Evolutionary conservation across 2,113 vertebrate genomes (phyloP).

Genomic region (Murina feae): DNA sequence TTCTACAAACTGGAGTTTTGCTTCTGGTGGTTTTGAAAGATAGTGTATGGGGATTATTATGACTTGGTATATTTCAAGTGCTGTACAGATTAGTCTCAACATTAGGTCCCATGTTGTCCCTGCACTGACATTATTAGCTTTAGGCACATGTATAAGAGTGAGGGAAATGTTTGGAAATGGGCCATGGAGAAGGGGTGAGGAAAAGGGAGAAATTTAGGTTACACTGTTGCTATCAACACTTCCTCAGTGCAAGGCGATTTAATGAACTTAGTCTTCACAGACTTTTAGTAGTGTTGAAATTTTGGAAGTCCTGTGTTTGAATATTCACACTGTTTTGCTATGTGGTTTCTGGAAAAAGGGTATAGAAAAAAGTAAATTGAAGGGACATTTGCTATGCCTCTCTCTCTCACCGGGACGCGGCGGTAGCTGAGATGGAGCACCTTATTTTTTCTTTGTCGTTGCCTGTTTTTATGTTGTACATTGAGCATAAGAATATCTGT

Average conservation of each 20-base stretch:
- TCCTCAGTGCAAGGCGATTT: neutral
- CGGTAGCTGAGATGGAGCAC: constrained; percentile 29
- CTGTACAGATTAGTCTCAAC: neutral
- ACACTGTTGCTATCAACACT: neutral
- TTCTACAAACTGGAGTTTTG: neutral
- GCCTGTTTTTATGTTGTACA: constrained; percentile 70
- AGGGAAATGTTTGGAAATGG: neutral
- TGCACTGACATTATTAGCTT: neutral
- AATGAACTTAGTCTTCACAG: neutral
- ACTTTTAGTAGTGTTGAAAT: constrained; percentile 26
- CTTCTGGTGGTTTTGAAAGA: neutral
- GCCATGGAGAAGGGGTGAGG: neutral
- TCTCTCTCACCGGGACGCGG: neutral
- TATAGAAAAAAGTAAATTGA: neutral
- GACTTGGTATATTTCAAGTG: neutral
- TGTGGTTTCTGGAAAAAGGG: neutral
- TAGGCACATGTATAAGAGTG: neutral
- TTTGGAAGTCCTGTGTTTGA: neutral
- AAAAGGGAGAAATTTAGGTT: constrained; percentile 11
- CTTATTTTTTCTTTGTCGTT: constrained; percentile 65
- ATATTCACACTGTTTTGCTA: neutral
- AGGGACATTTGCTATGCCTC: neutral
- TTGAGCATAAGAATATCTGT: constrained; percentile 68
- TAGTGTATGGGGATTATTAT: neutral
- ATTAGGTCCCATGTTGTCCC: neutral